Evolutionary conservation across 1,140 invertebrate genomes (phyloP).

Genomic region (Monomorium pharaonis): DNA sequence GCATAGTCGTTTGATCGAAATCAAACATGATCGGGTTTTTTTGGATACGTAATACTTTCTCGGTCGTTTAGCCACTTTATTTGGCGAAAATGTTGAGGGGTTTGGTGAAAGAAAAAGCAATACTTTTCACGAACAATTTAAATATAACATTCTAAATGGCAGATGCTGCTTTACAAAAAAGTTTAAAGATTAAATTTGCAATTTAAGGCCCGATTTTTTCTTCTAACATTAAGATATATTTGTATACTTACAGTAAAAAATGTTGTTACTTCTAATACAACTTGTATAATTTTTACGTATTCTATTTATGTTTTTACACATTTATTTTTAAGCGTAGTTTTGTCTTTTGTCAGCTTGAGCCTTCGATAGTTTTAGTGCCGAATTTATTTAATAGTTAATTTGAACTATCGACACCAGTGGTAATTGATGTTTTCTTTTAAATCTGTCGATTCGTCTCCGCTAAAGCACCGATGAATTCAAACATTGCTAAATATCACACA

Average conservation of each 20-base stretch:
- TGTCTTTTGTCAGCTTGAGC: not conserved
- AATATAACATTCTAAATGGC: not conserved
- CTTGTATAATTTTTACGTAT: too few relatives aligned
- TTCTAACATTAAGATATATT: too few relatives aligned
- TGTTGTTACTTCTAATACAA: too few relatives aligned
- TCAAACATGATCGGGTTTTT: conserved; percentile 2
- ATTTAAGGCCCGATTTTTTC: too few relatives aligned
- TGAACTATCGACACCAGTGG: not conserved
- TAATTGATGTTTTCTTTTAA: not conserved
- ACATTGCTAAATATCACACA: not conserved
- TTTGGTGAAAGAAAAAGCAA: not conserved
- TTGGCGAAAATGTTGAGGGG: not conserved
- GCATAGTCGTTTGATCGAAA: conserved; percentile 7
- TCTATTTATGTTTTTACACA: too few relatives aligned
- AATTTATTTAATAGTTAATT: not conserved
- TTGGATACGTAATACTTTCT: conserved; percentile 4
- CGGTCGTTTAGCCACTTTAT: not conserved
- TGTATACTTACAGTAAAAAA: not conserved
- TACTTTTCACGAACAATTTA: not conserved
- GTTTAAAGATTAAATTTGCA: not conserved
- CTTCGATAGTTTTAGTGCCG: not conserved
- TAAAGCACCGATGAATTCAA: not conserved
- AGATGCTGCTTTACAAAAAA: not conserved
- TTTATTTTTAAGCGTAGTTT: too few relatives aligned
- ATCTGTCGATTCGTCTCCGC: not conserved